Conservation (phyloP, 2,797 vertebrate species). For the Lophura swinhoii region DNA sequence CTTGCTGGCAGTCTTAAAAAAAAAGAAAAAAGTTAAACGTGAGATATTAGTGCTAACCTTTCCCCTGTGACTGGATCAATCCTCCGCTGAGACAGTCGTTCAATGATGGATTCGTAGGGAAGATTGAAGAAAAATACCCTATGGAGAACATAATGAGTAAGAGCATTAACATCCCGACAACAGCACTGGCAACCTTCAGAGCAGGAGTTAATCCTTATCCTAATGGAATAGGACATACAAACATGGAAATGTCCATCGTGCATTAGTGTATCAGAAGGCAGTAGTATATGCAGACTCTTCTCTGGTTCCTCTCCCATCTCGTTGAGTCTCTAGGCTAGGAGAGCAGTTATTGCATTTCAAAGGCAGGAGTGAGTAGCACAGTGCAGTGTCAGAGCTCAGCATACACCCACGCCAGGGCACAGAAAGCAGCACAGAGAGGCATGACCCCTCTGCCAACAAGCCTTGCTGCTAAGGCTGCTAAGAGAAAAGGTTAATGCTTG, state of each 20-base stretch:
- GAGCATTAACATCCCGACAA: neutral
- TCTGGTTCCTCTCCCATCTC: neutral
- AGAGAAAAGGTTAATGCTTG: neutral
- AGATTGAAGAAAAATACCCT: constrained; percentile 92
- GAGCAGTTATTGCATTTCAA: neutral
- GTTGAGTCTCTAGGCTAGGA: neutral
- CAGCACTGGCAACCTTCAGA: neutral
- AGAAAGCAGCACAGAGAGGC: fast-evolving
- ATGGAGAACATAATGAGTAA: neutral
- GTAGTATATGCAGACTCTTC: fast-evolving
- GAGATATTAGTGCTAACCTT: constrained; percentile 79
- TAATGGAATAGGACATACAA: fast-evolving
- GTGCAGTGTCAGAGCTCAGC: neutral
- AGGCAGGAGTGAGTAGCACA: neutral
- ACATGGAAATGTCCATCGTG: neutral
- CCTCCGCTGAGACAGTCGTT: constrained; percentile 84
- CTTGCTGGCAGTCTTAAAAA: constrained; percentile 14
- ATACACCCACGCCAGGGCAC: neutral
- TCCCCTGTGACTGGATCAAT: constrained; percentile 88
- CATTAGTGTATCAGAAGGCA: neutral
- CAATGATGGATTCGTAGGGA: constrained; percentile 83
- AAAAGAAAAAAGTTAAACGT: neutral
- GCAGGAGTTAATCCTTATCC: neutral
- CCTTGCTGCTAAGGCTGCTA: neutral
- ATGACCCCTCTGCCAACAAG: neutral